Conservation (phyloP, 2,113 vertebrate species). For the Petromus typicus region DNA sequence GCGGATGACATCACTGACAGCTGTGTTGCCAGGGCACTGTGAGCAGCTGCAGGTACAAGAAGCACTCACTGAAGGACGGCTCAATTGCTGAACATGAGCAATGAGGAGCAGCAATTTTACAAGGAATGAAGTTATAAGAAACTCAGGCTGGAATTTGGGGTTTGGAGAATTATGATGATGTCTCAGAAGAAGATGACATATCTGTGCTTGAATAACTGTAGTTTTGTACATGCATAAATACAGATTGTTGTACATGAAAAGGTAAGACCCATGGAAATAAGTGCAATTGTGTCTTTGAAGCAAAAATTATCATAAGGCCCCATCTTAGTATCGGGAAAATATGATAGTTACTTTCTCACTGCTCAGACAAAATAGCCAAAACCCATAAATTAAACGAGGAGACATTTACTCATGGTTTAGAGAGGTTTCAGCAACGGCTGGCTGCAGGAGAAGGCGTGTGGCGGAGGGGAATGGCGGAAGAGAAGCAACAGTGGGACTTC, state of each 20-base stretch:
- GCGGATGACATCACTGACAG: not conserved
- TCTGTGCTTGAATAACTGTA: not conserved
- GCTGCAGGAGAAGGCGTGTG: not conserved
- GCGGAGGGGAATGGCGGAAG: not conserved
- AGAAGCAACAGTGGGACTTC: not conserved
- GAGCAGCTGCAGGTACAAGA: not conserved
- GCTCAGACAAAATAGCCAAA: not conserved
- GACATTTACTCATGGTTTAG: not conserved
- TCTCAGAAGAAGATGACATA: not conserved
- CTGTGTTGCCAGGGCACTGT: not conserved
- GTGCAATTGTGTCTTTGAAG: not conserved
- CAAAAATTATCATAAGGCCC: not conserved
- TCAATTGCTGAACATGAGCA: not conserved
- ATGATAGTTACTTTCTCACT: not conserved
- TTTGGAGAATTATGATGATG: not conserved
- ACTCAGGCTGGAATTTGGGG: not conserved
- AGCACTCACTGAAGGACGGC: not conserved
- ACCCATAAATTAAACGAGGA: not conserved
- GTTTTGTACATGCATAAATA: not conserved
- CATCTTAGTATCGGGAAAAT: not conserved
- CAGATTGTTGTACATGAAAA: not conserved
- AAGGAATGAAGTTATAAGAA: not conserved
- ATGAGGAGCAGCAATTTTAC: not conserved
- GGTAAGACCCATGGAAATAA: not conserved
- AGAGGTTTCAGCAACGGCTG: not conserved